A percentile compares a stretch with the other conserved stretches of the same genome.
These are phyloP conservation scores for Netelia melanura DNA, from an alignment of 2,888 invertebrate genomes.

Conservation along the genomic window DNA sequence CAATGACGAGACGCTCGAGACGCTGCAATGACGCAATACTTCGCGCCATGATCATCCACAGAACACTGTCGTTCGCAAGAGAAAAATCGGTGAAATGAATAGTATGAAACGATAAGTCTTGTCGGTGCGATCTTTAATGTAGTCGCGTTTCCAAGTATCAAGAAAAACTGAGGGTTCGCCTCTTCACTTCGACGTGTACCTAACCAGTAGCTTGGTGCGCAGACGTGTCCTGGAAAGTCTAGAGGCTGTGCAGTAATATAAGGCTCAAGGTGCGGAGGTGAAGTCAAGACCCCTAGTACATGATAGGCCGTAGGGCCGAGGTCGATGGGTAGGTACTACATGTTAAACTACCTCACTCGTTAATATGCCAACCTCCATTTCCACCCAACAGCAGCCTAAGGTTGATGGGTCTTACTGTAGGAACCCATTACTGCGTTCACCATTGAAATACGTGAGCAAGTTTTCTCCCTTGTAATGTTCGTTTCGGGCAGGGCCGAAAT, in stretches of 20 bases:
- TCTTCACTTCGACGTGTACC: constrained; percentile 37
- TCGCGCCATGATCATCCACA: too few relatives aligned
- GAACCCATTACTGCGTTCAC: constrained; percentile 6
- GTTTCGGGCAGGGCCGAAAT: not conserved
- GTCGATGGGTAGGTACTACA: constrained; percentile 5
- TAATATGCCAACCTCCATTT: constrained; percentile 38
- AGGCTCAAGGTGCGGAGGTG: not conserved
- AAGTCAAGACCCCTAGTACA: not conserved
- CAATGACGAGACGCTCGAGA: too few relatives aligned
- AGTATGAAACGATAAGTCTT: too few relatives aligned
- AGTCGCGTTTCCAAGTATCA: constrained; percentile 27
- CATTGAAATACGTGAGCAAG: not conserved
- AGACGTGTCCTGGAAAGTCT: not conserved
- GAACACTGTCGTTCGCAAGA: too few relatives aligned
- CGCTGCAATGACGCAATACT: too few relatives aligned
- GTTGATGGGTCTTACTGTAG: not conserved
- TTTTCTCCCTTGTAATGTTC: not conserved
- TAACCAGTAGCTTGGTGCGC: constrained; percentile 40
- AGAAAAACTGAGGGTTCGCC: not conserved
- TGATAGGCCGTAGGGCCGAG: not conserved
- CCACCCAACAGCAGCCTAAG: not conserved
- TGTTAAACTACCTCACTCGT: constrained; percentile 61
- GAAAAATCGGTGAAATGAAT: too few relatives aligned
- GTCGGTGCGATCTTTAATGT: too few relatives aligned
- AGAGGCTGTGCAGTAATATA: constrained; percentile 1